Evolutionary conservation across 2,113 vertebrate species (phyloP).

Genomic region (Sphyrna mokarran): DNA sequence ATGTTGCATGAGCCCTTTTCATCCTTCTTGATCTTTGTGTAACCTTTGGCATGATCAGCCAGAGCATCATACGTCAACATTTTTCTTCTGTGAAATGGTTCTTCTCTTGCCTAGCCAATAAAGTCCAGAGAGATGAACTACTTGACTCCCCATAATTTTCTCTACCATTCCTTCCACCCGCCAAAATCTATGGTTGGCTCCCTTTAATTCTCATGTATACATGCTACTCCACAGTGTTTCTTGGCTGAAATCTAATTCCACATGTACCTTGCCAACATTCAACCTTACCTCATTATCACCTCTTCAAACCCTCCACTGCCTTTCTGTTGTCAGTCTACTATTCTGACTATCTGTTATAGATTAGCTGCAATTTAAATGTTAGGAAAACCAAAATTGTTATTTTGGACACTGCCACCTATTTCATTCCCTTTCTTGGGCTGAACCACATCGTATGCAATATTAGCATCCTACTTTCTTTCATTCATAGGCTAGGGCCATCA

Average conservation of each 20-base stretch:
- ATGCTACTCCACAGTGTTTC: neutral
- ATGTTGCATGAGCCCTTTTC: too few species aligned
- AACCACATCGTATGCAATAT: neutral
- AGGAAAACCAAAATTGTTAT: neutral
- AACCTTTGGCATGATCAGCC: neutral
- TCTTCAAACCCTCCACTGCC: neutral
- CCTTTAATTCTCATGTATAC: neutral
- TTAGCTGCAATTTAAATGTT: neutral
- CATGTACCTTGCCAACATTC: neutral
- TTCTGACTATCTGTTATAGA: neutral
- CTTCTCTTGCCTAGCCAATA: neutral
- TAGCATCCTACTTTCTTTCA: neutral
- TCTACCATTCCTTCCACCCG: neutral
- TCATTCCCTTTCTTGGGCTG: neutral
- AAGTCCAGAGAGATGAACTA: neutral
- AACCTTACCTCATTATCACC: neutral
- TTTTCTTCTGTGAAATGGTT: neutral
- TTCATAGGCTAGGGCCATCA: too few species aligned
- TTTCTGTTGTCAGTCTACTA: neutral
- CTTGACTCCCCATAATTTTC: too few species aligned
- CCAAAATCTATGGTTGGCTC: neutral
- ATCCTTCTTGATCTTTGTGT: neutral
- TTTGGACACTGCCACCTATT: neutral
- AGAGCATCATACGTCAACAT: neutral
- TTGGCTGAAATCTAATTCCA: neutral